phyloP scores from a whole-genome alignment of 2,797 vertebrate species.

The Gymnothorax javanicus region DNA sequence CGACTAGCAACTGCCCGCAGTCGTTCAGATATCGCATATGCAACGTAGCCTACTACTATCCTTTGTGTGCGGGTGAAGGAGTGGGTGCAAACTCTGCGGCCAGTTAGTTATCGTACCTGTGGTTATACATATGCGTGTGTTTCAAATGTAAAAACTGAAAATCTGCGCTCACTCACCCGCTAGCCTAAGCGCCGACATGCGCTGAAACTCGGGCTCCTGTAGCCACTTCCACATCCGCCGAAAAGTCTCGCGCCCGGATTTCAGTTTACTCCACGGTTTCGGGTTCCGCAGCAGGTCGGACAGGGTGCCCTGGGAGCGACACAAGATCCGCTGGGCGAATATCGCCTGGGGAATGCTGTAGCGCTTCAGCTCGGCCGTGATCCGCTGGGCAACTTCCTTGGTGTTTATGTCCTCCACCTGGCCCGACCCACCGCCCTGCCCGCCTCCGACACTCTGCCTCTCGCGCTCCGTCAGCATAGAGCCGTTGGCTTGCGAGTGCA shows the following conservation, averaged over 20 bases:
- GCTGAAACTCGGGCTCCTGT: conserved; percentile 95
- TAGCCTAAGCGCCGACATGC: conserved; percentile 93
- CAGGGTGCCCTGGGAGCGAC: conserved; percentile 94
- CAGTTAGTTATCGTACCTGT: neutral
- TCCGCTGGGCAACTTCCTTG: conserved; percentile 95
- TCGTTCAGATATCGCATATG: neutral
- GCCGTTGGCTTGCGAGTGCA: conserved; percentile 79
- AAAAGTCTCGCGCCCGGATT: conserved; percentile 96
- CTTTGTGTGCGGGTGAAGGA: neutral
- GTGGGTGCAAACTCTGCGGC: neutral
- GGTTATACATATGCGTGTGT: neutral
- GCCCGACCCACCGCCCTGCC: conserved; percentile 75
- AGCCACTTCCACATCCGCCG: conserved; percentile 99
- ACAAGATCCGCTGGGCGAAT: conserved; percentile 96
- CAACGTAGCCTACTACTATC: neutral
- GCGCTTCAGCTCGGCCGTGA: conserved; percentile 94
- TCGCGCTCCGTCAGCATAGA: conserved; percentile 85
- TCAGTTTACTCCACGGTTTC: conserved; percentile 98
- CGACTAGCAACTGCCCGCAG: neutral
- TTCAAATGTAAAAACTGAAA: neutral
- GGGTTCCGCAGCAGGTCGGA: conserved; percentile 97
- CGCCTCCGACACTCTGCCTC: conserved; percentile 72
- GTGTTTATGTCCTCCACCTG: conserved; percentile 98
- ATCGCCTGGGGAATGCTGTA: conserved; percentile 98
- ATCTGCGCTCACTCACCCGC: conserved; percentile 80